Evolutionary conservation across 1,140 invertebrate species (phyloP).

Genomic region (Rhyzopertha dominica): DNA sequence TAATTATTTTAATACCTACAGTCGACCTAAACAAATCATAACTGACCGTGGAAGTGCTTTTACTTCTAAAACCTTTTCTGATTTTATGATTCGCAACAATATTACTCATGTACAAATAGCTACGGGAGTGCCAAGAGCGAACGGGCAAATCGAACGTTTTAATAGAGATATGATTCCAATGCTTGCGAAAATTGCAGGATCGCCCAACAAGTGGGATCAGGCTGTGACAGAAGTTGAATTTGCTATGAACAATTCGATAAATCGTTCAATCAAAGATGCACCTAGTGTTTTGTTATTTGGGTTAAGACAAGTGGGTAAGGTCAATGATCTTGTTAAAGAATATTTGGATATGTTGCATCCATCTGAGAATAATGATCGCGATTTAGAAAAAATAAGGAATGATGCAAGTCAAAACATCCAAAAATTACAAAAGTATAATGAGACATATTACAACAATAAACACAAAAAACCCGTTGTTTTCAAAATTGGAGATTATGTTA

Average conservation of each 20-base stretch:
- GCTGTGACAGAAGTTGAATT: constrained; percentile 23
- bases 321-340: not conserved
- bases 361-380: no score
- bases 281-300: constrained; percentile 23
- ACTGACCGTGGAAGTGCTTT: no score
- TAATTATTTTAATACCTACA: no score
- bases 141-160: constrained; percentile 37
- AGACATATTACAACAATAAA: constrained; percentile 11
- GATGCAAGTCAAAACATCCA: constrained; percentile 8
- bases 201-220: constrained; percentile 20
- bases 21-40: no score
- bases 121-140: constrained; percentile 30
- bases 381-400: constrained; percentile 8
- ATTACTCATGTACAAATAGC: constrained; percentile 21
- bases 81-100: no score
- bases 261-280: constrained; percentile 21
- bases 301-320: not conserved
- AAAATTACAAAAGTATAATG: constrained; percentile 10
- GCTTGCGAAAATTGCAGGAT: constrained; percentile 20
- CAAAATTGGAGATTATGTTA: constrained; percentile 13
- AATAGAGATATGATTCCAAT: constrained; percentile 32
- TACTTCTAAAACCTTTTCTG: no score
- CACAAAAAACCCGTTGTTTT: constrained; percentile 9
- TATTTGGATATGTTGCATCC: not conserved
- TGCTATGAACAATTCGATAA: constrained; percentile 29